Base-by-base conservation (phyloP, 92 coral and sea anemone genomes). In the Blastomussa wellsi region DNA sequence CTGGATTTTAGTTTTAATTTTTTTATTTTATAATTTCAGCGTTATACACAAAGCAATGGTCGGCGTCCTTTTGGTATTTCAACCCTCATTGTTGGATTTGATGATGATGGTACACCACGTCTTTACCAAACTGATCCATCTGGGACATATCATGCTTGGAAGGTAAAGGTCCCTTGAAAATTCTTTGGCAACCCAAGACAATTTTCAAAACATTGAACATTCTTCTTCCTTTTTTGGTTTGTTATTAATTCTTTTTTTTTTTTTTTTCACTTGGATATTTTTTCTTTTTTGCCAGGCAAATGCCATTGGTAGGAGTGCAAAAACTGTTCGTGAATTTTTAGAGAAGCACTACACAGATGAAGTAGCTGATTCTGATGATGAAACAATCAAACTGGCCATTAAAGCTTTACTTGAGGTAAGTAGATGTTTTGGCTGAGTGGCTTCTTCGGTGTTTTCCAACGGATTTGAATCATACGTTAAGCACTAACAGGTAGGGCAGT, bases 41-140 rank as follows among this genome's bases (percentile, higher is more conserved):
- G 93, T 79, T 96, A 92, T 86, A 96, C 99, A 5, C 99, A 96
- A 51, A 96, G 99, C 79, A 96, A 96, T 88, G 99, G 99, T 36
- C 90, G 98, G 67, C 83, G 99, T 72, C 99, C 99, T 35, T 96
- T 96, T 95, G 99, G 99, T 82, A 93, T 96, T 28, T 96, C 99
- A 20, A 93, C 99, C 5, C 89, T 96, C 22, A 96, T 96, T 86
- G 96, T 95, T 80, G 99, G 99, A 29, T 96, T 96, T 88, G 99
- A 96, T 70, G 90, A 86, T 78, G 99, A 96, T 90, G 99, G 99
- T 16, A 94, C 97, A 38, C 97, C 99, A 33, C 92, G 92, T 66
- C 95, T 96, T 19, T 96, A 95, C 86, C 99, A 96, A 79, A 96
- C 99, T 75, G 99, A 96, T 75, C 99, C 99, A 57, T 96, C 99